Evolutionary conservation across 2,888 invertebrate species (phyloP).

Genomic region (Drosophila formosana): DNA sequence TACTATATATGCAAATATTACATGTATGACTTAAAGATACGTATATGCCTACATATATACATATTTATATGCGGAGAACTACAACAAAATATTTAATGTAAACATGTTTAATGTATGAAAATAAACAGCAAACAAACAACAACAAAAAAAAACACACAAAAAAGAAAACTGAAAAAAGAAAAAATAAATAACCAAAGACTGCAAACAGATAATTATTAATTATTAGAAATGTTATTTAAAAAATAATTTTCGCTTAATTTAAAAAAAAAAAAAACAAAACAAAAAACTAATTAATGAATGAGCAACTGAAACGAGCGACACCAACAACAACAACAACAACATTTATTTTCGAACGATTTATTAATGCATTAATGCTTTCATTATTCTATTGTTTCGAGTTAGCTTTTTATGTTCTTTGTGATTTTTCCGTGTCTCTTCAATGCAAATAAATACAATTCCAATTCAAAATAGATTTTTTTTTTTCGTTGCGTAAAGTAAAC

Average conservation of each 20-base stretch:
- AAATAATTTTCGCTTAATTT: slow-evolving; percentile 80
- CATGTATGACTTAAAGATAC: slow-evolving; percentile 60
- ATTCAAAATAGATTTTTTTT: slow-evolving; percentile 12
- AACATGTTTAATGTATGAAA: slow-evolving; percentile 66
- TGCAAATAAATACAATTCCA: slow-evolving; percentile 46
- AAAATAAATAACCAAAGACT: slow-evolving; percentile 86
- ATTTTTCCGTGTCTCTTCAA: slow-evolving; percentile 10
- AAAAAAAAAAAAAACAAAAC: slow-evolving; percentile 24
- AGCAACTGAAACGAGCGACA: slow-evolving; percentile 38
- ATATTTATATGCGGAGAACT: slow-evolving; percentile 5
- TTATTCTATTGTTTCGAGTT: slow-evolving; percentile 23
- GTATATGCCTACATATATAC: slow-evolving; percentile 34
- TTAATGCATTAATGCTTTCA: slow-evolving; percentile 28
- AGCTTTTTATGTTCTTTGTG: slow-evolving; percentile 17
- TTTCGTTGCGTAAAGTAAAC: slow-evolving; percentile 43
- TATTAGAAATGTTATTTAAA: slow-evolving; percentile 85
- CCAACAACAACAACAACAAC: slow-evolving; percentile 9
- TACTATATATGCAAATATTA: slow-evolving; percentile 53
- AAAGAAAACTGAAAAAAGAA: slow-evolving; percentile 65
- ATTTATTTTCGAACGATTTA: slow-evolving; percentile 36
- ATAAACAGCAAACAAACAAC: slow-evolving; percentile 70
- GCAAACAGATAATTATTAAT: slow-evolving; percentile 86
- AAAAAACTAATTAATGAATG: slow-evolving; percentile 17
- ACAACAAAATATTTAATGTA: slow-evolving; percentile 45
- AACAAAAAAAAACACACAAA: slow-evolving; percentile 70